Conservation (phyloP, 2,797 vertebrate species). For the Centroberyx gerrardi region DNA sequence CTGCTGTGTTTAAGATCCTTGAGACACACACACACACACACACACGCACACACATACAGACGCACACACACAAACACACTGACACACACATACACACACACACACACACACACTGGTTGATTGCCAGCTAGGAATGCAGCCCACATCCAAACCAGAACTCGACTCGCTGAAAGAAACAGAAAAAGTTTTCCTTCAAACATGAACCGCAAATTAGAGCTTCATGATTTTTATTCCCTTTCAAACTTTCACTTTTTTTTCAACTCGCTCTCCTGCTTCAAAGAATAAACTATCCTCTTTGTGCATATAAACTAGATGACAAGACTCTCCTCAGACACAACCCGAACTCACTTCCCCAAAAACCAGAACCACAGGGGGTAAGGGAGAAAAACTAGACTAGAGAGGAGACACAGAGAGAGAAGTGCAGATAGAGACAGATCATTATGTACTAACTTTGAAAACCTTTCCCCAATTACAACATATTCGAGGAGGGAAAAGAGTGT, state of each 20-base stretch:
- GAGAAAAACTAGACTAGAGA: neutral
- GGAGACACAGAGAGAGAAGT: too few species aligned
- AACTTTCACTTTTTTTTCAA: neutral
- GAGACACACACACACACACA: slow-evolving; percentile 17
- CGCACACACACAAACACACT: slow-evolving; percentile 26
- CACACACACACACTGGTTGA: slow-evolving; percentile 22
- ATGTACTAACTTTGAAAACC: neutral
- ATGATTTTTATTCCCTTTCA: slow-evolving; percentile 10
- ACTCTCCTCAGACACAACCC: slow-evolving; percentile 7
- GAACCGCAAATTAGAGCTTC: slow-evolving; percentile 25
- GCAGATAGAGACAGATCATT: neutral
- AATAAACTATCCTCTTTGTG: slow-evolving; percentile 16
- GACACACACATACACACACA: slow-evolving; percentile 25
- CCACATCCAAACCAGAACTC: slow-evolving; percentile 42
- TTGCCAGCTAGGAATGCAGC: slow-evolving; percentile 35
- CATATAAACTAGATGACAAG: slow-evolving; percentile 27
- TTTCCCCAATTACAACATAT: neutral
- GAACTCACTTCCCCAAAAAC: slow-evolving; percentile 10
- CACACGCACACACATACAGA: slow-evolving; percentile 2
- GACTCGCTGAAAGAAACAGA: neutral
- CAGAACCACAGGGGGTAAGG: neutral
- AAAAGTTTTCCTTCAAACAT: slow-evolving; percentile 29
- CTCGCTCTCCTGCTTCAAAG: neutral
- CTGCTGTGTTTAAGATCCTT: slow-evolving; percentile 69
- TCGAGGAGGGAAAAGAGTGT: slow-evolving; percentile 2